These are phyloP conservation scores for Coenonympha arcania DNA, from an alignment of 2,888 invertebrate genomes.

Conservation along the genomic window DNA sequence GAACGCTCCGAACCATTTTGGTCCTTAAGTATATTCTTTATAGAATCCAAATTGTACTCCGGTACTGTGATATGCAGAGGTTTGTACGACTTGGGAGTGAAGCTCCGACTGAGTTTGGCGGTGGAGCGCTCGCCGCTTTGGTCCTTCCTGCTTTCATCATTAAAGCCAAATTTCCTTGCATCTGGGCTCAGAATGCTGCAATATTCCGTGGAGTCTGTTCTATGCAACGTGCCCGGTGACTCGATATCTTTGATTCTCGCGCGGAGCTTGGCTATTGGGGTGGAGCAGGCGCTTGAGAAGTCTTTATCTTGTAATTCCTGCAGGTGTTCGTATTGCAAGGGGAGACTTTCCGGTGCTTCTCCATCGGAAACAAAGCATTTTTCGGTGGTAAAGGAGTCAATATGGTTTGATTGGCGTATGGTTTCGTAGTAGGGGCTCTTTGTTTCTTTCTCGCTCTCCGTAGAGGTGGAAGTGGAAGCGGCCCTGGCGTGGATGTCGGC, in stretches of 20 bases:
- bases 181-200: conserved; percentile 67
- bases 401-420: conserved; percentile 37
- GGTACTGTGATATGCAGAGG: conserved; percentile 67
- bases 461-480: conserved; percentile 43
- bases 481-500: conserved; percentile 45
- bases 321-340: conserved; percentile 38
- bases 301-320: conserved; percentile 48
- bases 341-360: conserved; percentile 29
- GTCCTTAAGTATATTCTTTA: conserved; percentile 53
- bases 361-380: conserved; percentile 49
- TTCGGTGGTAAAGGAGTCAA: conserved; percentile 32
- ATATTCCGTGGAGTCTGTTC: conserved; percentile 69
- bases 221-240: conserved; percentile 54
- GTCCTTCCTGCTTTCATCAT: conserved; percentile 42
- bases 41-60: conserved; percentile 55
- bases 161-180: conserved; percentile 36
- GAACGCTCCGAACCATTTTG: conserved; percentile 41
- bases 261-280: conserved; percentile 54
- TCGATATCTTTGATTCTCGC: conserved; percentile 52
- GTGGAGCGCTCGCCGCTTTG: conserved; percentile 42
- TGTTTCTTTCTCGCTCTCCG: conserved; percentile 50
- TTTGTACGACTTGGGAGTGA: conserved; percentile 66
- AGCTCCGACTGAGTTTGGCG: conserved; percentile 59
- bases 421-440: conserved; percentile 55
- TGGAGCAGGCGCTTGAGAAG: conserved; percentile 59